Conservation (phyloP, 1,140 invertebrate genomes). For the Neelides sp. region DNA sequence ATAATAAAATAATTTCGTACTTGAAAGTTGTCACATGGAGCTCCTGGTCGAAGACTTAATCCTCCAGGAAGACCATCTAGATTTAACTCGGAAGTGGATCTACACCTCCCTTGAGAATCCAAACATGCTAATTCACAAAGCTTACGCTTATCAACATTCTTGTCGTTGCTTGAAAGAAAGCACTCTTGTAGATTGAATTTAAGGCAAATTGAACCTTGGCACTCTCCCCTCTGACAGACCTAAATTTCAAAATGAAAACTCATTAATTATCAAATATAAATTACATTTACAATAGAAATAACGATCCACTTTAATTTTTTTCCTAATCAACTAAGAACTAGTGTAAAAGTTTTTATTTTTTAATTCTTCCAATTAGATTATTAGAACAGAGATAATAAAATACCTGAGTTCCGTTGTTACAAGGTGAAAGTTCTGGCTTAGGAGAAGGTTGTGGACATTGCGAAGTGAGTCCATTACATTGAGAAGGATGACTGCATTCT, state of each 20-base stretch:
- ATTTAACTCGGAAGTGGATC: conserved; percentile 54
- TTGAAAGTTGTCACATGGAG: conserved; percentile 96
- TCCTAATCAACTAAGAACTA: not conserved
- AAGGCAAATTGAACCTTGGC: conserved; percentile 87
- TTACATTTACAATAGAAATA: not conserved
- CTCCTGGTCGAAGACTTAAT: conserved; percentile 78
- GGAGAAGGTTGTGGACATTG: conserved; percentile 69
- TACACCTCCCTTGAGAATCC: conserved; percentile 54
- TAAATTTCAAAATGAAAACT: conserved; percentile 33
- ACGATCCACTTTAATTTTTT: not conserved
- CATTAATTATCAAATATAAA: not conserved
- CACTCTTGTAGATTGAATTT: conserved; percentile 90
- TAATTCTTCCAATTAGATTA: not conserved
- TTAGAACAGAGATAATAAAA: not conserved
- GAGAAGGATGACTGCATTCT: conserved; percentile 73
- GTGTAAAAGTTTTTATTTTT: not conserved
- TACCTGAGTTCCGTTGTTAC: conserved; percentile 65
- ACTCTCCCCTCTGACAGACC: conserved; percentile 86
- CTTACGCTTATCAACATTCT: conserved; percentile 71
- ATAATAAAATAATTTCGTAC: conserved; percentile 37
- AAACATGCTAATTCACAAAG: conserved; percentile 92
- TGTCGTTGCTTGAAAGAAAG: conserved; percentile 76
- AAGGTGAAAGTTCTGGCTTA: conserved; percentile 66
- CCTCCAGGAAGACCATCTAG: conserved; percentile 54
- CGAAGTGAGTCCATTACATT: conserved; percentile 70